Evolutionary conservation across 2,797 vertebrate species (phyloP), one percentile per base, ranked within the genome.

Genomic region (Anisognathus igniventris): DNA sequence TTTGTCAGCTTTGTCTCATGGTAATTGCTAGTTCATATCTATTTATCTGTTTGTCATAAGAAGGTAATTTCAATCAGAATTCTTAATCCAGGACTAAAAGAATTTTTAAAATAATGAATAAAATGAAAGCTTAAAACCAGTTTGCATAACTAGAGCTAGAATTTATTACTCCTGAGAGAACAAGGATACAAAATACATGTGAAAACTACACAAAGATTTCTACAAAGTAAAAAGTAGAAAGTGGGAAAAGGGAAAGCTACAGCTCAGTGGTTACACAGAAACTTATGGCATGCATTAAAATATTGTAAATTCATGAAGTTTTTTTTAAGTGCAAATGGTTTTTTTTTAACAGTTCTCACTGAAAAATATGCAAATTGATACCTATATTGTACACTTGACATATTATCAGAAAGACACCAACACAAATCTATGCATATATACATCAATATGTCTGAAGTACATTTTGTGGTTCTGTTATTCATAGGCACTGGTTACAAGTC

Each of bases 161-260:
- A 96, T 98, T 98, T 98, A 98, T 98, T 98, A 96, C 96, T 97
- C 96, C 92, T 78, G 86, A 96, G 91, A 97, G 93, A 94, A 97
- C 95, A 97, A 91, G 90, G 95, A 96, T 96, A 96, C 95, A 96
- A 96, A 97, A 97, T 96, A 96, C 95, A 96, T 94, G 92, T 74
- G 90, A 94, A 92, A 91, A 79, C 96, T 84, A 94, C 95, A 90
- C 88, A 96, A 96, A 94, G 93, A 89, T 61, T 78, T 94, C 96
- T 96, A 97, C 96, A 94, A 92, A 97, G 96, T 96, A 83, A 92
- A 96, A 95, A 97, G 96, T 91, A 96, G 94, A 86, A 95, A 95
- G 89, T 51, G 92, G 82, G 94, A 93, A 88, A 90, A 93, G 88
- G 88, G 95, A 96, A 93, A 96, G 92, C 91, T 92, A 90, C 94